A percentile compares a stretch with the other conserved stretches of the same genome.
Conservation (phyloP, 1,140 invertebrate species). For the Ceratosolen solmsi region DNA sequence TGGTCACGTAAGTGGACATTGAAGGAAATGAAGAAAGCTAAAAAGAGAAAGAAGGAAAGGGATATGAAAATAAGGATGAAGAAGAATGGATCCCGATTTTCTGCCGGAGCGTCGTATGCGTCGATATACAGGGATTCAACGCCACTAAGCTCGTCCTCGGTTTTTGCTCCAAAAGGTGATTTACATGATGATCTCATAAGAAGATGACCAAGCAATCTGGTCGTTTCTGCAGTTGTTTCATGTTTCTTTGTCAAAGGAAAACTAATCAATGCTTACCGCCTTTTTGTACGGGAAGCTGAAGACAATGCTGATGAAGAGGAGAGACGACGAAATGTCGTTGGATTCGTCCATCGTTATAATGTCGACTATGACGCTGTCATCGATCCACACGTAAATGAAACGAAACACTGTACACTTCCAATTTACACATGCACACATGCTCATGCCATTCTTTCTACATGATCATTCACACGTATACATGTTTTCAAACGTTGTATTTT, state of each 20-base stretch:
- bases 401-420: neutral
- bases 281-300: conserved; percentile 6
- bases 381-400: conserved; percentile 17
- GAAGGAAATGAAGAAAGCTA: neutral
- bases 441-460: neutral
- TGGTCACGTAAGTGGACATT: neutral
- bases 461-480: neutral
- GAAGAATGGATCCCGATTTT: conserved; percentile 22
- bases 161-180: conserved; percentile 30
- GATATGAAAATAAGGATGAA: neutral
- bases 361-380: conserved; percentile 46
- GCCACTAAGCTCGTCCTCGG: conserved; percentile 38
- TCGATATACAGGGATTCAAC: neutral
- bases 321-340: conserved; percentile 11
- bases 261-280: neutral
- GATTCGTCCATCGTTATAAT: conserved; percentile 30
- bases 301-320: conserved; percentile 20
- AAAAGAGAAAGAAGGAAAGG: neutral
- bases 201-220: conserved; percentile 24
- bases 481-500: neutral
- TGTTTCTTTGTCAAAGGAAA: conserved; percentile 23
- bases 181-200: conserved; percentile 47
- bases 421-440: neutral
- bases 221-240: conserved; percentile 31
- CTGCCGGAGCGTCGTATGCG: conserved; percentile 15